phyloP scores from a whole-genome alignment of 2,888 invertebrate genomes.

The Caenorhabditis sp. region DNA sequence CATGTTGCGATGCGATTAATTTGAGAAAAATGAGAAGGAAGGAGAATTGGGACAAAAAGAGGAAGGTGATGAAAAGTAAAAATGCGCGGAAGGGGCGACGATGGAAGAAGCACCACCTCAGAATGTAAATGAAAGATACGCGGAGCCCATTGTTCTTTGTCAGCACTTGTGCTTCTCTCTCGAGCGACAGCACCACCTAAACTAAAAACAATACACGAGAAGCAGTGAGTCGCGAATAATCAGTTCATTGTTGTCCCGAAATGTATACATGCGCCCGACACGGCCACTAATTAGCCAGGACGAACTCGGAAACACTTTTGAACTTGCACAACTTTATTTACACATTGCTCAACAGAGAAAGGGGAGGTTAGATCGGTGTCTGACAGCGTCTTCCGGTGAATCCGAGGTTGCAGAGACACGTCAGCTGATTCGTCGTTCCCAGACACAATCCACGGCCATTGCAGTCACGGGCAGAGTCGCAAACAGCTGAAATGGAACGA shows the following conservation, averaged over 20 bases:
- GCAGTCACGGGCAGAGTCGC: conserved; percentile 74
- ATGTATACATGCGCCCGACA: conserved; percentile 40
- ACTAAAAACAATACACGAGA: conserved; percentile 38
- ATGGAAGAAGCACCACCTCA: conserved; percentile 33
- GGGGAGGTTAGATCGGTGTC: conserved; percentile 48
- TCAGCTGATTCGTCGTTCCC: conserved; percentile 68
- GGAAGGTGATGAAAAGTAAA: conserved; percentile 19
- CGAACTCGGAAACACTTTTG: conserved; percentile 10
- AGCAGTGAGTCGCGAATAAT: conserved; percentile 49
- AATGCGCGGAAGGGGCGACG: conserved; percentile 7
- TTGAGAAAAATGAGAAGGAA: conserved; percentile 17
- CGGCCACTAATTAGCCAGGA: conserved; percentile 37
- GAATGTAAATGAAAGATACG: conserved; percentile 47
- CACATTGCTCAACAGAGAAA: conserved; percentile 1
- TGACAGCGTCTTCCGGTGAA: conserved; percentile 71
- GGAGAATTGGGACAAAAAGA: conserved; percentile 4
- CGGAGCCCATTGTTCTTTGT: conserved; percentile 38
- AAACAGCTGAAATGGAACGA: conserved; percentile 66
- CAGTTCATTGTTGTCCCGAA: conserved; percentile 30
- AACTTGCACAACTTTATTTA: conserved; percentile 46
- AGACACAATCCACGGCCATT: conserved; percentile 75
- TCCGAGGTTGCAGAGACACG: conserved; percentile 72
- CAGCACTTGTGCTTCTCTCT: conserved; percentile 45
- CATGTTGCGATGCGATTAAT: conserved; percentile 50
- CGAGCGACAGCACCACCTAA: conserved; percentile 11